phyloP scores from a whole-genome alignment of 2,888 invertebrate genomes.

The Scaptomyza reducta region DNA sequence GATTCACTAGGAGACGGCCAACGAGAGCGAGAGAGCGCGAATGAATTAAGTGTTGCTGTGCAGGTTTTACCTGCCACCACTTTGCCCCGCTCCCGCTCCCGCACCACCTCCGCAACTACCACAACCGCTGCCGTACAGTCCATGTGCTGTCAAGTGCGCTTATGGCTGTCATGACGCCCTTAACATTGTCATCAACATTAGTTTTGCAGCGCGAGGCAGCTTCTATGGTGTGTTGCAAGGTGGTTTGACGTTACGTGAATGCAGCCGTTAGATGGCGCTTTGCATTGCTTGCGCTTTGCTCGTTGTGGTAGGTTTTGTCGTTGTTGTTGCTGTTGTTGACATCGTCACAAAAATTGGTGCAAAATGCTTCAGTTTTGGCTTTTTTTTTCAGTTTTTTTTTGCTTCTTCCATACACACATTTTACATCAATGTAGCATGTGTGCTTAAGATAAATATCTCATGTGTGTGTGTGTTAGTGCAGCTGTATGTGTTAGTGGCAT shows the following conservation, averaged over 20 bases:
- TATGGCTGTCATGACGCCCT: conserved; percentile 81
- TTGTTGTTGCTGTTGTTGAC: conserved; percentile 57
- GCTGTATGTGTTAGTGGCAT: conserved; percentile 8
- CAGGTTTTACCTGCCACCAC: conserved; percentile 25
- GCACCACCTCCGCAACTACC: neutral
- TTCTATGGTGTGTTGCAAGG: neutral
- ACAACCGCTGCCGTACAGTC: conserved; percentile 1
- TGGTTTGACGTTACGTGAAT: neutral
- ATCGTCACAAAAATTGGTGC: conserved; percentile 78
- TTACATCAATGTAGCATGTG: conserved; percentile 38
- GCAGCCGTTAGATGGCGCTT: conserved; percentile 48
- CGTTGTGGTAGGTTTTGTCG: conserved; percentile 15
- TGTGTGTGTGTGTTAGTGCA: conserved; percentile 8
- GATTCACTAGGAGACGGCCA: conserved; percentile 26
- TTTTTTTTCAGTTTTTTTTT: conserved; percentile 7
- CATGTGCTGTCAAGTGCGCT: conserved; percentile 74
- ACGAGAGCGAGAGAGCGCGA: neutral
- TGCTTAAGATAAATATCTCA: conserved; percentile 55
- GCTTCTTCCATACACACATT: conserved; percentile 12
- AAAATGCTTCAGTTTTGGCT: conserved; percentile 65
- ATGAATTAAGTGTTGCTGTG: conserved; percentile 14
- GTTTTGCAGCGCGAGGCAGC: conserved; percentile 50
- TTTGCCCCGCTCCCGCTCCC: neutral
- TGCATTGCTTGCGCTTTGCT: conserved; percentile 34
- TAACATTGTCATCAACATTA: conserved; percentile 82